Evolutionary conservation across 2,888 invertebrate species (phyloP), one percentile per base, ranked within the genome.

Genomic region (Watsonalla binaria): DNA sequence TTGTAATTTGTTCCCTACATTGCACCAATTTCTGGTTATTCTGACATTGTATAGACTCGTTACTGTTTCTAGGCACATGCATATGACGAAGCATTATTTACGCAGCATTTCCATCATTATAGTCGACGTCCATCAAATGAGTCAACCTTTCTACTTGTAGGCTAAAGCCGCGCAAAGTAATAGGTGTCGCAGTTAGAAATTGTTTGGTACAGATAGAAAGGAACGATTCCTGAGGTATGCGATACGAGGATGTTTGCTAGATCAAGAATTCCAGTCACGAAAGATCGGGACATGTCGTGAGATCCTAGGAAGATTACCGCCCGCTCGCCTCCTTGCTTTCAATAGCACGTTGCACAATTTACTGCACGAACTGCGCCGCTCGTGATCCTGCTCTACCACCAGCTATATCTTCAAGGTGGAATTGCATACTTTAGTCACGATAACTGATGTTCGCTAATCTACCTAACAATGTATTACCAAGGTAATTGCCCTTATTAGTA

Each of bases 301-400:
- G 82, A 85, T 84, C 73, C 67, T 66, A 72, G 74, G 68, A 65
- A 81, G 85, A 86, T 84, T 80, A 71, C 72, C 66, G 62, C 60
- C 68, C 68, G 69, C 69, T 73, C 74, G 65, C 73, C 69, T 68
- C 69, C 70, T 72, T 76, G 79, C 79, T 80, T 82, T 82, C 80
- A 79, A 81, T 82, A 80, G 75, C 78, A 77, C 74, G 80, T 87
- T 87, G 85, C 82, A 82, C 87, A 86, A 87, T 84, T 84, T 79
- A 77, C 75, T 79, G 83, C 83, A 84, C 80, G 82, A 80, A 70
- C 66, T 61, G 62, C 64, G 67, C 60, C 63, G 65, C 70, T 85
- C 82, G 81, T 84, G 82, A 84, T 82, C 73, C 72, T 65, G 66
- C 66, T 68, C 72, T 72, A 71, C 72, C 42, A 42, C 42, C 42